Evolutionary conservation across 2,113 vertebrate species (phyloP).

Genomic region (Tyrannus savana): DNA sequence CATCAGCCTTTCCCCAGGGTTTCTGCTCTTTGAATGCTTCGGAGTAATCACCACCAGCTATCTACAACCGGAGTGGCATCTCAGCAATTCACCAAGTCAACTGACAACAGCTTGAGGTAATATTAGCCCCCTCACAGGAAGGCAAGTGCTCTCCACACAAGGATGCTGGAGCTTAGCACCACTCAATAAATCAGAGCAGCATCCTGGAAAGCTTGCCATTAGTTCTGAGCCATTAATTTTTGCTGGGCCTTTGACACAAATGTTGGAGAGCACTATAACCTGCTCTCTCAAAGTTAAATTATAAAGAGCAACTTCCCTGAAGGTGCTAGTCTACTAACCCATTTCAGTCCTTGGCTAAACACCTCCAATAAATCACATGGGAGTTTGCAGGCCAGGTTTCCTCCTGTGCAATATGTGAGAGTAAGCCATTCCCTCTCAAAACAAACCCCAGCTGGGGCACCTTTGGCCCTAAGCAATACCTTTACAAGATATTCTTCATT

Average conservation of each 20-base stretch:
- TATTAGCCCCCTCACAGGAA: constrained; percentile 77
- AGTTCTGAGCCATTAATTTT: constrained; percentile 79
- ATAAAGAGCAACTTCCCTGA: constrained; percentile 68
- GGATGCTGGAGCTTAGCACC: constrained; percentile 69
- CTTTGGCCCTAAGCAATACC: neutral
- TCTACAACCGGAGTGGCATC: constrained; percentile 67
- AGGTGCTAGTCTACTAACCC: constrained; percentile 45
- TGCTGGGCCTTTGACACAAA: constrained; percentile 69
- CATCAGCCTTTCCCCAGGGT: constrained; percentile 75
- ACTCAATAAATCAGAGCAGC: constrained; percentile 80
- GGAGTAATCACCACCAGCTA: constrained; percentile 79
- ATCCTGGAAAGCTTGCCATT: constrained; percentile 75
- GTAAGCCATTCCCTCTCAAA: neutral
- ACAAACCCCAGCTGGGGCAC: neutral
- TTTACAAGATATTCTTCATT: neutral
- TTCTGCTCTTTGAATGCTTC: constrained; percentile 75
- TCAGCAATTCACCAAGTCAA: constrained; percentile 78
- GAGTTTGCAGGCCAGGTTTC: constrained; percentile 16
- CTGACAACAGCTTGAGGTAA: constrained; percentile 80
- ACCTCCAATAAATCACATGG: constrained; percentile 49
- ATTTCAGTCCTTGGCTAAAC: constrained; percentile 53
- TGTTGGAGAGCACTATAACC: constrained; percentile 68
- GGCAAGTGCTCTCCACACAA: constrained; percentile 77
- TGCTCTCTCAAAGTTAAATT: constrained; percentile 71
- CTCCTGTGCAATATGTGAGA: neutral